Evolutionary conservation across 2,797 vertebrate genomes (phyloP).

Genomic region (Miichthys miiuy): DNA sequence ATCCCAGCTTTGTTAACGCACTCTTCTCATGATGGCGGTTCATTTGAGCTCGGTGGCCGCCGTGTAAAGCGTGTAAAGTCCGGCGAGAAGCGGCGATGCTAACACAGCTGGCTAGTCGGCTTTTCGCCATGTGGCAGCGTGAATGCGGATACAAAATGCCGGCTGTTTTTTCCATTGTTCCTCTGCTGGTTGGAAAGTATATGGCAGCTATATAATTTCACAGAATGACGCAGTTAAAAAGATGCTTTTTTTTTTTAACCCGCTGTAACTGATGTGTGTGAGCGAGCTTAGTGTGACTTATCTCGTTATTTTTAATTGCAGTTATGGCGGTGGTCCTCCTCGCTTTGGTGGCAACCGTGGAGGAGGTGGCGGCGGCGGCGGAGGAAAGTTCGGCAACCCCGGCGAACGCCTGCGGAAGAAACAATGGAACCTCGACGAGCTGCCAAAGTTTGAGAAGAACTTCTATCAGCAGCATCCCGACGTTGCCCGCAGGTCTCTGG

Average conservation of each 20-base stretch:
- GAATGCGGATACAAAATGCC: slow-evolving; percentile 85
- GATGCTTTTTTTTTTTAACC: rapidly evolving
- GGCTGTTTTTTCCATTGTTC: slow-evolving; percentile 83
- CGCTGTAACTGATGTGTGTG: too few species aligned
- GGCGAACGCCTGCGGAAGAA: slow-evolving; percentile 96
- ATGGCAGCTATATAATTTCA: slow-evolving; percentile 63
- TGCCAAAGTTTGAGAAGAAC: slow-evolving; percentile 99
- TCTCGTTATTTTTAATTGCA: slow-evolving; percentile 48
- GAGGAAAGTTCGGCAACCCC: slow-evolving; percentile 97
- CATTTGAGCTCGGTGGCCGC: too few species aligned
- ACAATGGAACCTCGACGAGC: slow-evolving; percentile 97
- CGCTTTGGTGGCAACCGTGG: slow-evolving; percentile 93
- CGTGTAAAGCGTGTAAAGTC: rapidly evolving
- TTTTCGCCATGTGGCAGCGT: slow-evolving; percentile 80
- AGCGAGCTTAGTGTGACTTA: rapidly evolving
- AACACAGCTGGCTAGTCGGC: slow-evolving; percentile 50
- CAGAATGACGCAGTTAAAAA: slow-evolving; percentile 62
- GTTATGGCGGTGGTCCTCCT: slow-evolving; percentile 91
- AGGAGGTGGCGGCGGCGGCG: slow-evolving; percentile 79
- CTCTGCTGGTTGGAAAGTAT: slow-evolving; percentile 75
- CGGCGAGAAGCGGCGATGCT: not conserved
- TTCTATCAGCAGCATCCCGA: slow-evolving; percentile 96
- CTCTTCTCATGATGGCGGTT: rapidly evolving
- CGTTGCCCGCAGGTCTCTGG: slow-evolving; percentile 86
- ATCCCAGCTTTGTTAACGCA: rapidly evolving